A percentile compares a stretch with the other conserved stretches of the same genome.
phyloP scores from a whole-genome alignment of 2,113 vertebrate species.

The Tautogolabrus adspersus region DNA sequence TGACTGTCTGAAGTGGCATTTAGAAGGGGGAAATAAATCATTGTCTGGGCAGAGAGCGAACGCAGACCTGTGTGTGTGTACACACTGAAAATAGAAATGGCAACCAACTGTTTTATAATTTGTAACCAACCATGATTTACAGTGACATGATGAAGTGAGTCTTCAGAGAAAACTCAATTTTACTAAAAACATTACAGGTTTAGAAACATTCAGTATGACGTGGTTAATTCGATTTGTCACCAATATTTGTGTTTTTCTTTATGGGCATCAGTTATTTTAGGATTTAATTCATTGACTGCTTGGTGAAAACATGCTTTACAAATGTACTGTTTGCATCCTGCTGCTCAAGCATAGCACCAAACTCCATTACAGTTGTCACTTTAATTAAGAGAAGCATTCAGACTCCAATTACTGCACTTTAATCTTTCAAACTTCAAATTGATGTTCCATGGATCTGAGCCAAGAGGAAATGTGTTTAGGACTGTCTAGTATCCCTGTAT shows the following conservation, averaged over 20 bases:
- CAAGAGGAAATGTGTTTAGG: conserved; percentile 3
- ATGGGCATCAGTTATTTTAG: neutral
- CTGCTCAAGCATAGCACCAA: conserved; percentile 15
- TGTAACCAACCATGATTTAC: conserved; percentile 35
- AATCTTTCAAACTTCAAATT: conserved; percentile 15
- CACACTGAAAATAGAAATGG: conserved; percentile 3
- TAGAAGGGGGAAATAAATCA: conserved; percentile 66
- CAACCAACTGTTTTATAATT: conserved; percentile 15
- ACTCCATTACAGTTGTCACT: conserved; percentile 33
- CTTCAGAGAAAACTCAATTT: conserved; percentile 11
- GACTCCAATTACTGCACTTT: conserved; percentile 22
- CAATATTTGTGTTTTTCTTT: neutral
- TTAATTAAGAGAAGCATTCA: conserved; percentile 46
- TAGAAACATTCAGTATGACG: neutral
- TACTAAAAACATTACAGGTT: neutral
- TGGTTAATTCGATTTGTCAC: neutral
- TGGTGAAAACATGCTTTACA: neutral
- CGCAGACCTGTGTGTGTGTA: conserved; percentile 11
- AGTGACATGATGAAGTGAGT: neutral
- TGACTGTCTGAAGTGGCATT: conserved; percentile 46
- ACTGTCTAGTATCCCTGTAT: neutral
- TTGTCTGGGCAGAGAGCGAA: neutral
- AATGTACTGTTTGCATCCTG: conserved; percentile 29
- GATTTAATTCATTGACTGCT: conserved; percentile 34
- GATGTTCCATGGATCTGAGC: conserved; percentile 14